These are phyloP conservation scores for Pemphigus obesinymphae DNA, from an alignment of 1,140 invertebrate species.

Conservation along the genomic window DNA sequence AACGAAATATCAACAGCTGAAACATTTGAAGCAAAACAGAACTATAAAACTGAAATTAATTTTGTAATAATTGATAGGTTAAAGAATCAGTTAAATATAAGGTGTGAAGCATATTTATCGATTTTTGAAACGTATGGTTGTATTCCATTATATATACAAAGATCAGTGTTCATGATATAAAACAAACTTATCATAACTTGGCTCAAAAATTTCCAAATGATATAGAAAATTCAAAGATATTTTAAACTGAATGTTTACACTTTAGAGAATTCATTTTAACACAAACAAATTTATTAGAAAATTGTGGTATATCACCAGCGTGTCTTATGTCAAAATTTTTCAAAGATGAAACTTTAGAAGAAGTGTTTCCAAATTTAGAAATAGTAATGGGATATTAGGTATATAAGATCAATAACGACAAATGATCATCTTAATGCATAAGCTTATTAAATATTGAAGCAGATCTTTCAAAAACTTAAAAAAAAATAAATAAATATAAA, in stretches of 20 bases:
- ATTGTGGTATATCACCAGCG: background rate
- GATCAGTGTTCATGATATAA: background rate
- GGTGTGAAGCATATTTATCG: background rate
- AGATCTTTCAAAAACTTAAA: background rate
- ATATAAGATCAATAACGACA: background rate
- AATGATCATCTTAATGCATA: background rate
- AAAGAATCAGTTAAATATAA: background rate
- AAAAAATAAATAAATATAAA: too few relatives aligned
- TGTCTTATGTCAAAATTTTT: background rate
- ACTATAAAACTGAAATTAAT: background rate
- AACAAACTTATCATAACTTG: background rate
- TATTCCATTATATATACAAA: background rate
- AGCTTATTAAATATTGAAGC: background rate
- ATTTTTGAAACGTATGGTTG: background rate
- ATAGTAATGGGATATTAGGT: background rate
- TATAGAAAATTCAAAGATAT: background rate
- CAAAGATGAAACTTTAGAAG: background rate
- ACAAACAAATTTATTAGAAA: background rate
- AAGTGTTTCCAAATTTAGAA: background rate
- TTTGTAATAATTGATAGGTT: background rate
- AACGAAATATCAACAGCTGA: background rate
- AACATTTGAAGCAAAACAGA: background rate
- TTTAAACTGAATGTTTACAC: background rate
- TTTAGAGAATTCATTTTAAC: background rate
- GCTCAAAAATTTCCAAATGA: background rate